Evolutionary conservation across 2,113 vertebrate species (phyloP).

Genomic region (Cyanocitta stelleri): DNA sequence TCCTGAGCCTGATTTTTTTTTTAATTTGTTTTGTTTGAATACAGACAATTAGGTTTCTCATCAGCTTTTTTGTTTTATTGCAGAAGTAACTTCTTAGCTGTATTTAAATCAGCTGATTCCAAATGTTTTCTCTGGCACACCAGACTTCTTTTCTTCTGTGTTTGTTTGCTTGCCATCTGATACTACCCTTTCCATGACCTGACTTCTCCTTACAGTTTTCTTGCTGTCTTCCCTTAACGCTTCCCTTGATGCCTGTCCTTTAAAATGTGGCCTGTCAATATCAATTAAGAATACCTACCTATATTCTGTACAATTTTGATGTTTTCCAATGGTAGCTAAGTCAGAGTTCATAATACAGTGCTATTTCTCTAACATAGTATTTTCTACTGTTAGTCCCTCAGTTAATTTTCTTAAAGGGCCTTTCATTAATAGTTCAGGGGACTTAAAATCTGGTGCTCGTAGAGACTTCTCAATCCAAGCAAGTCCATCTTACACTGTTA

Average conservation of each 20-base stretch:
- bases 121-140: neutral
- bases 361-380: neutral
- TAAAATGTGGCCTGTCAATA: neutral
- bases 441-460: neutral
- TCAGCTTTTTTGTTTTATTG: neutral
- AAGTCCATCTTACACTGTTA: neutral
- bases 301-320: neutral
- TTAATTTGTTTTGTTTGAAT: neutral
- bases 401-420: neutral
- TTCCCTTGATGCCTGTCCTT: neutral
- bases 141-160: neutral
- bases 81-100: neutral
- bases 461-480: neutral
- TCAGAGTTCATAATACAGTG: neutral
- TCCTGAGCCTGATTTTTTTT: neutral
- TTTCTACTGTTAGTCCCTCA: neutral
- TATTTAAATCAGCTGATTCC: neutral
- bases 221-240: neutral
- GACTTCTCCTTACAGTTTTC: neutral
- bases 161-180: neutral
- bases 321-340: neutral
- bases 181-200: neutral
- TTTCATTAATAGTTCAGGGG: neutral
- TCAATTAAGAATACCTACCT: neutral
- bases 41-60: neutral